phyloP scores from a whole-genome alignment of 2,797 vertebrate genomes.

The Rhynchotus rufescens region DNA sequence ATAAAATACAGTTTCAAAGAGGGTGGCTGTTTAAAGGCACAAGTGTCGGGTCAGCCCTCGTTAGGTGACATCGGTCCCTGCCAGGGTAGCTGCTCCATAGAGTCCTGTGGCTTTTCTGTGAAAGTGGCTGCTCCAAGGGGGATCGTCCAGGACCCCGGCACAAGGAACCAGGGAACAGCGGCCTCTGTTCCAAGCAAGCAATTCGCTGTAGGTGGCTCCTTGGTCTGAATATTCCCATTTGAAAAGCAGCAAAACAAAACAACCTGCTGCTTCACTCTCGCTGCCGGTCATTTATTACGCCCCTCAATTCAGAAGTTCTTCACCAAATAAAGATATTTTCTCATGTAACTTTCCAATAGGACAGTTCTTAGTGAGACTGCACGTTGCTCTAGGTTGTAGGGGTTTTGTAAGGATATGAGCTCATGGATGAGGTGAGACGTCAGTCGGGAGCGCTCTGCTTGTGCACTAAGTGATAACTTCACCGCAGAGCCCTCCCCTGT shows the following conservation, averaged over 20 bases:
- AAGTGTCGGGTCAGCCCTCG: too few relatives aligned
- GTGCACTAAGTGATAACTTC: too few relatives aligned
- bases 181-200: neutral
- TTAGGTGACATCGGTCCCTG: neutral
- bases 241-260: neutral
- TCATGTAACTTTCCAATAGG: neutral
- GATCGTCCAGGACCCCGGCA: neutral
- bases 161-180: neutral
- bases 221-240: neutral
- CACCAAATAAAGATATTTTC: neutral
- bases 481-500: too few relatives aligned
- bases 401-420: neutral
- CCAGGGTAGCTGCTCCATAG: fast-evolving
- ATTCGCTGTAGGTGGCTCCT: neutral
- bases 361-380: neutral
- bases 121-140: neutral
- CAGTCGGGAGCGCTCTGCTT: too few relatives aligned
- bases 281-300: neutral
- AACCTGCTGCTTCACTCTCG: neutral
- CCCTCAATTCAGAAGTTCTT: neutral
- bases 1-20: neutral
- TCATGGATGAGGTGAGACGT: neutral
- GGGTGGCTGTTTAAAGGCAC: neutral
- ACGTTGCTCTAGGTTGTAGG: neutral
- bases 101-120: neutral